Evolutionary conservation across 1,140 invertebrate genomes (phyloP), one percentile per base, ranked within the genome.

Genomic region (Trichonephila clavata): DNA sequence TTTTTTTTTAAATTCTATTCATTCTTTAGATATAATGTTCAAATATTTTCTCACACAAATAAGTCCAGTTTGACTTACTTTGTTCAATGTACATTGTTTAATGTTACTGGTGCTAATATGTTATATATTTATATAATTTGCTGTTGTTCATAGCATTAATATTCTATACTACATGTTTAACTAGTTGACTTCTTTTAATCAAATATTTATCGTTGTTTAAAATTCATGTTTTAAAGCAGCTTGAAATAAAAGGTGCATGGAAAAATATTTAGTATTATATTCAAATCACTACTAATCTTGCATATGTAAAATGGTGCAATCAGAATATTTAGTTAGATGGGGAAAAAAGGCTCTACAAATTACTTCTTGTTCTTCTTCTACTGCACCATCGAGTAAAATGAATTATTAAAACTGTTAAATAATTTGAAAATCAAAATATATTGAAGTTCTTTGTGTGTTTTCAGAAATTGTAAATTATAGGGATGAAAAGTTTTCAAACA

Each of bases 41-140:
- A 50, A 10, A 50, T 50, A 50, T 50, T 50, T 39, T 50, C 50
- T 50, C 50, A 13, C 50, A 7, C 50, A 50, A 50, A 50, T 50
- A 13, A 10, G 50, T 50, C 50, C 50, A 50, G 50, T 50, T 13
- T 50, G 50, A 10, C 50, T 43, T 43, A 43, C 43, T 13, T 50
- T 50, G 50, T 50, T 50, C 50, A 50, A 13, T 50, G 50, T 39
- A 39, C 27, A 32, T 24, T 77, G 0, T 77, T 77, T 77, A 39
- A 77, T 39, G 27, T 77, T 77, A 77, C 24, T 77, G 71, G 71
- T 77, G 71, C 71, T 77, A 39, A 77, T 32, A 13, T 77, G 65
- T 77, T 77, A 32, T 13, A 24, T 39, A 39, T 77, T 77, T 77
- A 13, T 14, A 18, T 4, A 39, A 32, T 77, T 39, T 77, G 32